Evolutionary conservation across 2,888 invertebrate species (phyloP), one percentile per base, ranked within the genome.

Genomic region (Antheraea yamamai): DNA sequence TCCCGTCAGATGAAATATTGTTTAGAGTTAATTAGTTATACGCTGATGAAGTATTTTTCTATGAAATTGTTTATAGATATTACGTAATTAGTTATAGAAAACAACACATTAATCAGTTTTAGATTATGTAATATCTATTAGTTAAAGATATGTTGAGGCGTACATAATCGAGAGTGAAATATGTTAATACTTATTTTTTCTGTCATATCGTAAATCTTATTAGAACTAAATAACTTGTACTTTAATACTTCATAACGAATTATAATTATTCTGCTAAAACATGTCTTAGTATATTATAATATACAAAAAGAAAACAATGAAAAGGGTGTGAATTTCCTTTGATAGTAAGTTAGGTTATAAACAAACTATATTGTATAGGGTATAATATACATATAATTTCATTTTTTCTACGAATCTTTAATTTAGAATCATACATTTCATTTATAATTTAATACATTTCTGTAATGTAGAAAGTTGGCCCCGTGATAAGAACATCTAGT

Each of bases 21-120:
- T 93, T 93, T 91, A 86, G 89, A 91, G 93, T 92, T 94, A 95
- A 95, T 95, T 94, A 94, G 89, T 90, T 92, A 88, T 83, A 83
- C 86, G 82, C 83, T 87, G 85, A 89, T 92, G 88, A 90, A 88
- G 88, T 84, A 85, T 85, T 89, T 89, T 91, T 89, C 89, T 90
- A 89, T 87, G 83, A 85, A 87, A 85, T 78, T 81, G 75, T 74
- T 76, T 76, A 71, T 76, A 72, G 73, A 76, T 74, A 74, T 72
- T 72, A 52, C 52, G 23, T 74, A 71, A 76, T 64, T 66, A 55
- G 58, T 74, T 55, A 70, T 70, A 61, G 70, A 26, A 75, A 75
- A 35, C 39, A 78, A 77, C 77, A 77, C 77, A 76, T 80, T 82
- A 81, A 30, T 66, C 30, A 10, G 3, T 66, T 66, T 16, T 26